Evolutionary conservation across 2,113 vertebrate species (phyloP), one percentile per base, ranked within the genome.

Genomic region (Gracilinanus agilis): DNA sequence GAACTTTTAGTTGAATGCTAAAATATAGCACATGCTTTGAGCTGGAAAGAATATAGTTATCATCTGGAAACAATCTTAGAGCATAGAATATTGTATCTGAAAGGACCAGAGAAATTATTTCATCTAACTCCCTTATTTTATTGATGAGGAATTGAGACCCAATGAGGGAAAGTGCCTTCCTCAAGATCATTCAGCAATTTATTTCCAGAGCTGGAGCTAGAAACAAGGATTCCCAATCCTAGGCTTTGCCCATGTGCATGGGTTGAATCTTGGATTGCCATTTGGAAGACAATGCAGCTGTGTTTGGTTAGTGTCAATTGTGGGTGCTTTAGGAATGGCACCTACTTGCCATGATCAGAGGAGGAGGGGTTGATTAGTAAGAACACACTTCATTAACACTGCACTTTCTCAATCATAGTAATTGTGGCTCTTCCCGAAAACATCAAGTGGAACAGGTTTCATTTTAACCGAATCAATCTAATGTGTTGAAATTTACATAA

Each of bases 391-490:
- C 97, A 98, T 98, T 98, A 98, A 96, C 97, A 88, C 91, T 97
- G 98, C 97, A 96, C 97, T 98, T 98, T 98, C 97, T 98, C 97
- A 98, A 93, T 98, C 98, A 97, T 96, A 97, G 96, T 98, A 98
- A 98, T 98, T 98, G 97, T 95, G 95, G 96, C 94, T 97, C 97
- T 97, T 96, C 95, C 97, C 90, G 95, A 96, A 97, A 97, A 96
- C 96, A 96, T 97, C 95, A 93, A 95, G 91, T 96, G 91, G 96
- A 97, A 96, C 90, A 96, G 95, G 95, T 97, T 98, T 98, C 93
- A 94, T 98, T 98, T 95, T 96, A 97, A 97, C 90, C 95, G 96
- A 98, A 96, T 98, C 98, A 98, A 97, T 98, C 97, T 98, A 98
- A 97, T 97, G 96, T 96, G 95, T 90, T 95, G 49, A 90, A 96